Base-by-base conservation (phyloP, 1,140 invertebrate species). In the Condylostylus longicornis region DNA sequence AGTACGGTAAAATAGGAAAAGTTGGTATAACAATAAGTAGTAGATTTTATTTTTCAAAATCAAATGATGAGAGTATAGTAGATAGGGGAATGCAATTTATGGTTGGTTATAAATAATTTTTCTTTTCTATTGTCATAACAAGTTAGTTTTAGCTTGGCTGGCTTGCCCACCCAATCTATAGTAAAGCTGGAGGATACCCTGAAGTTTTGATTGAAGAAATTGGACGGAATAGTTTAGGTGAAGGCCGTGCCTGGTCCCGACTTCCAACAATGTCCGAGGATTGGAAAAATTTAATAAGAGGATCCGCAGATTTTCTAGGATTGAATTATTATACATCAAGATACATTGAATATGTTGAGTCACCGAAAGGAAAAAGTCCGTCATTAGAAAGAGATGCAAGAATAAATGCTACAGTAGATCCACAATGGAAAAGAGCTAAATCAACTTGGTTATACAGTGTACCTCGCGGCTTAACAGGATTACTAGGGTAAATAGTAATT, bases 61-160 rank as follows among this genome's bases (percentile, higher is more conserved):
- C 57, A 0, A 56, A 62, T 28, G 32, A 42, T 0, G 4, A 35
- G 1, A 58, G 53, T 2, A 62, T 71, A 39, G 62, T 68, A 2
- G 65, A 70, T 41, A 58, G 54, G 36, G 59, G 58, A 4, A 61
- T 67, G 32, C 58, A 68, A 42, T 74, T 71, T 44, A 45, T 51
- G 17, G 67, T 69, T 38, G 14, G 15, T 10, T n/a, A 18, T 18
- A 29, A 30, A 12, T 5, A 19, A 13, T 14, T 19, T 6, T 12
- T 9, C 17, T 20, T 14, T n/a, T 18, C 7, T 19, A 8, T 18
- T 4, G 9, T 28, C 20, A 15, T 33, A 22, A n/a, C 25, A n/a
- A n/a, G n/a, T n/a, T n/a, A n/a, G n/a, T 62, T 64, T 29, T 47
- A 72, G 68, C 59, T 67, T 25, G 77, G 77, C 10, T 77, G 73